These are phyloP conservation scores for Andrena cerasifolii DNA, from an alignment of 1,140 invertebrate species.

Conservation along the genomic window DNA sequence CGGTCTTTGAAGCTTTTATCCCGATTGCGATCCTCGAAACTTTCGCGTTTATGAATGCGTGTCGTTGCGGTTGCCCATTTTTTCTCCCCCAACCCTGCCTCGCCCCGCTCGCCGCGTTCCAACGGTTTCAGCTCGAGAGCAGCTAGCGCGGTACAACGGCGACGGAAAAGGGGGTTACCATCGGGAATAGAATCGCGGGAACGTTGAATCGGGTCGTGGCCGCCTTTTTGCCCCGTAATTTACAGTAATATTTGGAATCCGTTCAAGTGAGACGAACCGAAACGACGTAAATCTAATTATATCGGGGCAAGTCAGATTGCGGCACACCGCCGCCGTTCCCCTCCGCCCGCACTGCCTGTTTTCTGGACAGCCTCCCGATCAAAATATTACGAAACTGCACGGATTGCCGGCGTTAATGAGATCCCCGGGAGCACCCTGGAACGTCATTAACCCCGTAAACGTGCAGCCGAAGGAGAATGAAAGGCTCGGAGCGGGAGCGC, in stretches of 20 bases:
- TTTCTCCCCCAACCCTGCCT: not conserved
- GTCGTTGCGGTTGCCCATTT: not conserved
- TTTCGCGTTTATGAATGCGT: conserved; percentile 40
- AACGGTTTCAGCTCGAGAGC: conserved; percentile 30
- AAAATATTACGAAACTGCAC: not conserved
- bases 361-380: not conserved
- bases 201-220: conserved; percentile 49
- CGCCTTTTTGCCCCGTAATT: conserved; percentile 58
- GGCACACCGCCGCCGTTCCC: not conserved
- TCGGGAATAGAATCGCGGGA: conserved; percentile 45
- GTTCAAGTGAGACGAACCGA: conserved; percentile 52
- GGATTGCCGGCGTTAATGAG: not conserved
- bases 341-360: not conserved
- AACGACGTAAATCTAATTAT: conserved; percentile 63
- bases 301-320: conserved; percentile 24
- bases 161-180: conserved; percentile 39
- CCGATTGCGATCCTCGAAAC: conserved; percentile 40
- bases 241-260: conserved; percentile 61
- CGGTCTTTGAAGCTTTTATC: conserved; percentile 51
- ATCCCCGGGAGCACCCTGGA: not conserved
- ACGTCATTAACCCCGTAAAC: not conserved
- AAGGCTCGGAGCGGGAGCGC: not conserved
- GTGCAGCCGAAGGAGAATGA: not conserved
- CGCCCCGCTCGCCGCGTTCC: not conserved
- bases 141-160: conserved; percentile 38